A percentile compares a stretch with the other conserved stretches of the same genome.
Evolutionary conservation across 2,797 vertebrate species (phyloP).

Genomic region (Lagothrix lagotricha): DNA sequence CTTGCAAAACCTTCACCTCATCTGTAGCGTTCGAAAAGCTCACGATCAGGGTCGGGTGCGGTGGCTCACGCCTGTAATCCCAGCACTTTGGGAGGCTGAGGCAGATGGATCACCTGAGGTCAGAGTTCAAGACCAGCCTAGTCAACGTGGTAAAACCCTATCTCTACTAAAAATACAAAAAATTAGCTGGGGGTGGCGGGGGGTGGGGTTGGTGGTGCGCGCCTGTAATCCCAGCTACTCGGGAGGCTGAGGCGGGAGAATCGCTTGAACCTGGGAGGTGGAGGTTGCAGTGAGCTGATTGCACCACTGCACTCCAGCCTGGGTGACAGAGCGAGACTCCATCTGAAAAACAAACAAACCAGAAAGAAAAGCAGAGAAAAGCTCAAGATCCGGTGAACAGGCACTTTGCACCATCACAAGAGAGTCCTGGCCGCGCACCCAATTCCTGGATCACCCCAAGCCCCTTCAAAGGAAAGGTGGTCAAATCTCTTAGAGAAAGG

Average conservation of each 20-base stretch:
- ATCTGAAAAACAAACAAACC: neutral
- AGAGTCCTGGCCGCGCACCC: neutral
- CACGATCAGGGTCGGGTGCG: accelerated
- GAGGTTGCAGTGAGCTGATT: neutral
- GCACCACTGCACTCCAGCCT: neutral
- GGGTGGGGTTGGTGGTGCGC: too few relatives aligned
- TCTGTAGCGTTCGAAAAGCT: neutral
- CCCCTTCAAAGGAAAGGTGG: neutral
- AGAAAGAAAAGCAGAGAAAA: neutral
- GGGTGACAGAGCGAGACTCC: neutral
- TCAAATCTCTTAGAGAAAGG: neutral
- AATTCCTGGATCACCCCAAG: neutral
- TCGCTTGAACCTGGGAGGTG: neutral
- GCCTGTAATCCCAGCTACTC: neutral
- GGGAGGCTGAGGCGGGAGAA: neutral
- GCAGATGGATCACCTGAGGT: neutral
- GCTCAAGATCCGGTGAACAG: neutral
- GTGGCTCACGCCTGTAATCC: neutral
- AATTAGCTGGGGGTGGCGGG: neutral
- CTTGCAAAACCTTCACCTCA: neutral
- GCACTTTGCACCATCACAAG: accelerated
- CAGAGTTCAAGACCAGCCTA: neutral
- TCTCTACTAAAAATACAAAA: neutral
- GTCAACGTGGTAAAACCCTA: neutral
- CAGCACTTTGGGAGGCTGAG: neutral